phyloP scores from a whole-genome alignment of 2,888 invertebrate species.

The Andricus quercusramuli region DNA sequence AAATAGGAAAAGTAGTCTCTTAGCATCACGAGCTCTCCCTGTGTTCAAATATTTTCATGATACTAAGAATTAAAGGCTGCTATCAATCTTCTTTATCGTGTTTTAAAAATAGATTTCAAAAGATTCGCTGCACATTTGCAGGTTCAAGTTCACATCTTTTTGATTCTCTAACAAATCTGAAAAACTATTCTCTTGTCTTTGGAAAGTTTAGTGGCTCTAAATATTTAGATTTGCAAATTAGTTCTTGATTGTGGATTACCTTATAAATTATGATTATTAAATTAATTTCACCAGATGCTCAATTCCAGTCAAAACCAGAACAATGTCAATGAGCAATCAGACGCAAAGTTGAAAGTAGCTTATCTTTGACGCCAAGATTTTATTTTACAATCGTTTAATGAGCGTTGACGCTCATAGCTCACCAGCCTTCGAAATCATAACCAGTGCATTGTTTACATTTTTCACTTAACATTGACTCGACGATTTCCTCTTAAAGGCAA shows the following conservation, averaged over 20 bases:
- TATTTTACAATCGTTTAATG: conserved; percentile 54
- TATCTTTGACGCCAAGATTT: conserved; percentile 63
- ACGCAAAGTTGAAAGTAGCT: conserved; percentile 44
- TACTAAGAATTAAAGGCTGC: conserved; percentile 16
- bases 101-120: conserved; percentile 25
- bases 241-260: neutral
- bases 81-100: conserved; percentile 28
- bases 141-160: conserved; percentile 17
- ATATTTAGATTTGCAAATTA: neutral
- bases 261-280: neutral
- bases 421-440: conserved; percentile 54
- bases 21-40: conserved; percentile 21
- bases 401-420: neutral
- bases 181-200: neutral
- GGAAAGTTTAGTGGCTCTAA: no score
- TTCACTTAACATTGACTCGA: conserved; percentile 1
- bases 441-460: conserved; percentile 54
- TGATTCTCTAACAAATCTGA: neutral
- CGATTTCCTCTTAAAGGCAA: neutral
- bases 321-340: conserved; percentile 1
- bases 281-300: neutral
- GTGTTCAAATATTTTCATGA: conserved; percentile 32
- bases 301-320: neutral
- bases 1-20: conserved; percentile 14
- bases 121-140: neutral